These are phyloP conservation scores for Drosophila nasuta DNA, from an alignment of 1,140 invertebrate species.

Conservation along the genomic window DNA sequence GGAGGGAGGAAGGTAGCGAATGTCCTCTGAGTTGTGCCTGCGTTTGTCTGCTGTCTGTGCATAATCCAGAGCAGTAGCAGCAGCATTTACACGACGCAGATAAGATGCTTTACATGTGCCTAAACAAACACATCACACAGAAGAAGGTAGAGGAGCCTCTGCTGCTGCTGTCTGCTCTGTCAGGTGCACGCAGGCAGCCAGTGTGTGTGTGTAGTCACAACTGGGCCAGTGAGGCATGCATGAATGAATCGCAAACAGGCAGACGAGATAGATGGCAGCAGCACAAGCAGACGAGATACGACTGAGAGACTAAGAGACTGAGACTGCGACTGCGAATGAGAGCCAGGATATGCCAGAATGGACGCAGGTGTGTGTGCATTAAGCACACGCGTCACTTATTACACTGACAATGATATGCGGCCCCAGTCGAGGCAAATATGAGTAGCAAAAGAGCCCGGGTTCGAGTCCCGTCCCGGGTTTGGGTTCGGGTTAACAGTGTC, in stretches of 20 bases:
- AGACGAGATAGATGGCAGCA: constrained; percentile 12
- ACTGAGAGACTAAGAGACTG: neutral
- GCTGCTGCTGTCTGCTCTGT: neutral
- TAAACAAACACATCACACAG: constrained; percentile 66
- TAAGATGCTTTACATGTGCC: constrained; percentile 82
- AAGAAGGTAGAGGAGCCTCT: neutral
- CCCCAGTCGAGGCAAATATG: constrained; percentile 49
- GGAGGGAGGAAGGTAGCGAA: neutral
- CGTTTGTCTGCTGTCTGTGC: constrained; percentile 11
- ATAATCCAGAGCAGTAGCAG: constrained; percentile 55
- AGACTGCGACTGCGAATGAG: constrained; percentile 38
- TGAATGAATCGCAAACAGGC: constrained; percentile 73
- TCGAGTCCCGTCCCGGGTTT: constrained; percentile 2
- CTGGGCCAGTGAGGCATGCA: constrained; percentile 70
- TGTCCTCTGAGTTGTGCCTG: neutral
- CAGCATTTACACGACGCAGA: constrained; percentile 63
- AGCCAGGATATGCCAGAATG: neutral
- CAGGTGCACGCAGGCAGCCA: constrained; percentile 17
- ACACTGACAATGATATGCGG: constrained; percentile 78
- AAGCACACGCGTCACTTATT: constrained; percentile 78
- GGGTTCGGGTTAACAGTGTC: constrained; percentile 48
- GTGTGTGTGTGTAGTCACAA: constrained; percentile 13
- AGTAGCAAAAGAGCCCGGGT: neutral
- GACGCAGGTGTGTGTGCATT: constrained; percentile 54
- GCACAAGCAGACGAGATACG: neutral